A percentile compares a stretch with the other conserved stretches of the same genome.
phyloP scores from a whole-genome alignment of 1,140 invertebrate genomes.

The Trichonephila clavipes region DNA sequence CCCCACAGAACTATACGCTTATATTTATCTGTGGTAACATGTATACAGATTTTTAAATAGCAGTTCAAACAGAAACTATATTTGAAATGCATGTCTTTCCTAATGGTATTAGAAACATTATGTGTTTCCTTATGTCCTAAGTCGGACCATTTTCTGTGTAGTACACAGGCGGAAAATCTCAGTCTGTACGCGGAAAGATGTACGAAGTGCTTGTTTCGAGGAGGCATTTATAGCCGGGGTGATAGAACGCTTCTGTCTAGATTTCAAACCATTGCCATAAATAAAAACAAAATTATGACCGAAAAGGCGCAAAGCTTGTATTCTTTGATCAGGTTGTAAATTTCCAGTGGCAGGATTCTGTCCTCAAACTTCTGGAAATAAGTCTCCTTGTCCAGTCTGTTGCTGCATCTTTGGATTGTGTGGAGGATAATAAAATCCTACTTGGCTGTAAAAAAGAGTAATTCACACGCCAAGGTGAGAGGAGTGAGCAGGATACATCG shows the following conservation, averaged over 20 bases:
- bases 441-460: slow-evolving; percentile 51
- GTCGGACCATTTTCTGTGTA: background rate
- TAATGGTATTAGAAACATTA: no score
- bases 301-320: slow-evolving; percentile 61
- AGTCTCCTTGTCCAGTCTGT: background rate
- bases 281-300: slow-evolving; percentile 62
- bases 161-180: background rate
- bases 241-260: slow-evolving; percentile 26
- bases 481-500: slow-evolving; percentile 4
- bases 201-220: slow-evolving; percentile 11
- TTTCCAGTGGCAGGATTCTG: slow-evolving; percentile 10
- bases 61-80: no score
- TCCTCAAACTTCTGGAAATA: slow-evolving; percentile 17
- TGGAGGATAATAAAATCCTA: background rate
- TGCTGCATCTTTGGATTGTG: background rate
- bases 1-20: no score
- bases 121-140: no score
- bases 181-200: background rate
- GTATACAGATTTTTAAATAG: no score
- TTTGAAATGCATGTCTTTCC: no score
- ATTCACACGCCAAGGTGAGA: slow-evolving; percentile 59
- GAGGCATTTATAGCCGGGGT: slow-evolving; percentile 42
- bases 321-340: slow-evolving; percentile 67
- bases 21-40: no score
- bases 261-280: slow-evolving; percentile 31